Conservation (phyloP, 2,888 invertebrate species). For the Hirtodrosophila duncani region DNA sequence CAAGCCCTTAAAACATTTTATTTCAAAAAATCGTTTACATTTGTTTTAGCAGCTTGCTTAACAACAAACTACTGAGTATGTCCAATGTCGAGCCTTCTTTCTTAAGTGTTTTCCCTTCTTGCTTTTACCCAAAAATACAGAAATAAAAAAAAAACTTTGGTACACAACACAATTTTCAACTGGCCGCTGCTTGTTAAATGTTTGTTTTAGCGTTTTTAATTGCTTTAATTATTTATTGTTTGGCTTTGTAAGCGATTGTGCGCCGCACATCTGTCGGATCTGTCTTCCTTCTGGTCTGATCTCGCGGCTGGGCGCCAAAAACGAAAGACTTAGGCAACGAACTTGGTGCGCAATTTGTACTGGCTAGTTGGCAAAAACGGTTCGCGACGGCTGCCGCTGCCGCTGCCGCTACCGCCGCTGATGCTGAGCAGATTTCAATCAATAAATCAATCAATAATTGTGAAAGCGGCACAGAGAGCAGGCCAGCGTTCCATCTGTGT, state of each 20-base stretch:
- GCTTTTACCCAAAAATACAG: conserved; percentile 37
- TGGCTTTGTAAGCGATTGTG: conserved; percentile 29
- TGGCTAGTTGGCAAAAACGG: conserved; percentile 32
- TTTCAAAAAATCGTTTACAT: no score
- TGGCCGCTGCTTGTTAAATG: conserved; percentile 71
- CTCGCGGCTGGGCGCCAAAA: conserved; percentile 61
- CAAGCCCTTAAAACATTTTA: no score
- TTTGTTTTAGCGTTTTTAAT: conserved; percentile 74
- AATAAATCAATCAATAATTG: conserved; percentile 71
- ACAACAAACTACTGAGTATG: conserved; percentile 2
- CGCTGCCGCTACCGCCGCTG: conserved; percentile 17
- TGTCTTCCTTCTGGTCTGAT: no score
- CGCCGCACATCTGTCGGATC: conserved; percentile 26
- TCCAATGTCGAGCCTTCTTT: conserved; percentile 4
- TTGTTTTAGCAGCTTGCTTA: no score
- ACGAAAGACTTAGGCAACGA: conserved; percentile 63
- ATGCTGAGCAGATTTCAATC: conserved; percentile 65
- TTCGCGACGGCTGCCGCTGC: conserved; percentile 38
- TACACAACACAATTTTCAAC: conserved; percentile 46
- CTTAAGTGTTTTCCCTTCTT: conserved; percentile 2
- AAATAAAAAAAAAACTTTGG: conserved; percentile 22
- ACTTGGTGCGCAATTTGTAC: conserved; percentile 59
- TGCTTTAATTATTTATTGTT: conserved; percentile 75
- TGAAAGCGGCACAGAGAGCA: conserved; percentile 61
- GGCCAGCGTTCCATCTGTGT: conserved; percentile 37